Conservation (phyloP, 2,113 vertebrate genomes). For the Urocitellus parryii region DNA sequence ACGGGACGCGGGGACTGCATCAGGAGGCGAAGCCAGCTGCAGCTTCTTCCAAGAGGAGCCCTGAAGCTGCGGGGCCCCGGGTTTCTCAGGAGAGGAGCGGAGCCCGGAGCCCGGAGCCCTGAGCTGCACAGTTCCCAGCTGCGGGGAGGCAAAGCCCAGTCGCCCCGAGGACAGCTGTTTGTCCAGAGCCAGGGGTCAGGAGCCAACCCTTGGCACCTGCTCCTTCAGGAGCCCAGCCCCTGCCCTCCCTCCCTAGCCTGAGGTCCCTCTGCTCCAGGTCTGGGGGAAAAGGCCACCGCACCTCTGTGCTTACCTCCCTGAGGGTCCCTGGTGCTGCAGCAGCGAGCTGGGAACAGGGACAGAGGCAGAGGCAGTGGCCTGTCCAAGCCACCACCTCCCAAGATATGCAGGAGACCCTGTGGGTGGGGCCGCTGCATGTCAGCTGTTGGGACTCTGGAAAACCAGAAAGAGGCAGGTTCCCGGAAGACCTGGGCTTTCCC, state of each 20-base stretch:
- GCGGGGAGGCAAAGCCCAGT: neutral
- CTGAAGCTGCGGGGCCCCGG: neutral
- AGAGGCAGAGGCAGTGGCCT: too few species aligned
- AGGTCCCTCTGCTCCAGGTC: neutral
- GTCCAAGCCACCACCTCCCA: too few species aligned
- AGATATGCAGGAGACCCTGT: neutral
- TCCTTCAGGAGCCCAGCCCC: too few species aligned
- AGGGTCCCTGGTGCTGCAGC: accelerated
- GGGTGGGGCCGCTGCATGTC: accelerated
- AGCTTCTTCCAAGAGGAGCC: neutral
- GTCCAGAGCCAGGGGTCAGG: neutral
- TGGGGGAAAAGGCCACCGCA: accelerated
- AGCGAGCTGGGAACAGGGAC: neutral
- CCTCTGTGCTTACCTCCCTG: neutral
- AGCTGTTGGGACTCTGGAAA: neutral
- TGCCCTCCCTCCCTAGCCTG: neutral
- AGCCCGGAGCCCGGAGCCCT: neutral
- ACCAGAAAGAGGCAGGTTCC: neutral
- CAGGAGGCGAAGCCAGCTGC: neutral
- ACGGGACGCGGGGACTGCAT: neutral
- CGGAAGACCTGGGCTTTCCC: accelerated
- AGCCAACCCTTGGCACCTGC: neutral
- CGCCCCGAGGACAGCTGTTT: neutral
- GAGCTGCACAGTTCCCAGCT: neutral
- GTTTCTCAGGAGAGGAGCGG: neutral